Evolutionary conservation across 2,888 invertebrate species (phyloP), one percentile per base, ranked within the genome.

Genomic region (Ectemnius cavifrons): DNA sequence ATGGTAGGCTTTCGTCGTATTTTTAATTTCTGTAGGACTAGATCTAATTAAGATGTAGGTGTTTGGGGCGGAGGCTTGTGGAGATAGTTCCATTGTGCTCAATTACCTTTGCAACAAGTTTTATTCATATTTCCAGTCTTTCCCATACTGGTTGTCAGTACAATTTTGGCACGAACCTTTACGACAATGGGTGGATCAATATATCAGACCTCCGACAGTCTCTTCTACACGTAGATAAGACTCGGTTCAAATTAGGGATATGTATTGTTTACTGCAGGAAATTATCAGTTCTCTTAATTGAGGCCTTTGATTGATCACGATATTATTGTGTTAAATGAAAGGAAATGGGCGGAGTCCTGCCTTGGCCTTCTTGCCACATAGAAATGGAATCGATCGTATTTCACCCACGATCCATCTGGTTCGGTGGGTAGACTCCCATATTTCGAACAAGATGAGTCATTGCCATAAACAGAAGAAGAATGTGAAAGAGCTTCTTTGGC

Each of bases 401-500:
- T 16, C n/a, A 20, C n/a, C 56, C 18, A 20, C n/a, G 49, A 14
- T 16, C 49, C 56, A 5, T 27, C 14, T 14, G 57, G 14, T 58
- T 23, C 57, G 20, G 11, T 58, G 57, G 37, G 47, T 37, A 37
- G 37, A 37, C 37, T 37, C 37, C 37, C 37, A 37, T 37, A 37
- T 37, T 11, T 37, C 37, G 8, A 37, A 37, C 37, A 37, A 37
- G 37, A 37, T 83, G 82, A 86, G 82, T 86, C 84, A 89, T 86
- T 82, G 76, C 72, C 75, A 82, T 74, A 70, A 49, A 73, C 67
- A 73, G 63, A 70, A 66, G 69, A 59, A 72, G 80, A 83, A 81
- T 81, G 80, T 77, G 71, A 73, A 79, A 79, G 80, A 82, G 82
- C 83, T 82, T 82, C 80, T 64, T 78, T 85, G 84, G 85, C 85